Conservation (phyloP, 1,140 invertebrate species). For the Mizuhopecten yessoensis region DNA sequence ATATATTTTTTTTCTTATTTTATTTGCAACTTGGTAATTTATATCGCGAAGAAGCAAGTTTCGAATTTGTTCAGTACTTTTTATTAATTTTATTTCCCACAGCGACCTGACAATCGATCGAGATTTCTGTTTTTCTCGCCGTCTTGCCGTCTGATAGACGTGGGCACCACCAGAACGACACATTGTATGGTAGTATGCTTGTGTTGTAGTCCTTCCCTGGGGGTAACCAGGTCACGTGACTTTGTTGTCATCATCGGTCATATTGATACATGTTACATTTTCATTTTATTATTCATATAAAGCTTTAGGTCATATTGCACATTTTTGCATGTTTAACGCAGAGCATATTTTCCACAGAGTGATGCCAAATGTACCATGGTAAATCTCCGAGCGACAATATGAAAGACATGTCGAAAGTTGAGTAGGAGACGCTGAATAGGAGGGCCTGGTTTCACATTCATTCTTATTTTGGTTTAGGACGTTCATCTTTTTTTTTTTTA, state of each 20-base stretch:
- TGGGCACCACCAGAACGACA: background rate
- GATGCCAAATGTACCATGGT: too few species aligned
- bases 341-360: too few species aligned
- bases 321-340: too few species aligned
- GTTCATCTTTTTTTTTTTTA: too few species aligned
- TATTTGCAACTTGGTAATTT: background rate
- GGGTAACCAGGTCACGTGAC: background rate
- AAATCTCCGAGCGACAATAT: too few species aligned
- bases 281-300: too few species aligned
- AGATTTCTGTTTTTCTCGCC: background rate
- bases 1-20: background rate
- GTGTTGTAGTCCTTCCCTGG: background rate
- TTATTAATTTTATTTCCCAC: conserved; percentile 19
- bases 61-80: background rate
- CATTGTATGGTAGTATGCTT: background rate
- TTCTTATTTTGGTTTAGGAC: too few species aligned
- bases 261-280: too few species aligned
- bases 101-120: background rate
- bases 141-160: background rate
- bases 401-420: too few species aligned
- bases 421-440: too few species aligned
- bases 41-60: background rate
- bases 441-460: too few species aligned
- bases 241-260: background rate
- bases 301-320: too few species aligned